Evolutionary conservation across 2,888 invertebrate species (phyloP), one percentile per base, ranked within the genome.

Genomic region (Neocrepidodera transversa): DNA sequence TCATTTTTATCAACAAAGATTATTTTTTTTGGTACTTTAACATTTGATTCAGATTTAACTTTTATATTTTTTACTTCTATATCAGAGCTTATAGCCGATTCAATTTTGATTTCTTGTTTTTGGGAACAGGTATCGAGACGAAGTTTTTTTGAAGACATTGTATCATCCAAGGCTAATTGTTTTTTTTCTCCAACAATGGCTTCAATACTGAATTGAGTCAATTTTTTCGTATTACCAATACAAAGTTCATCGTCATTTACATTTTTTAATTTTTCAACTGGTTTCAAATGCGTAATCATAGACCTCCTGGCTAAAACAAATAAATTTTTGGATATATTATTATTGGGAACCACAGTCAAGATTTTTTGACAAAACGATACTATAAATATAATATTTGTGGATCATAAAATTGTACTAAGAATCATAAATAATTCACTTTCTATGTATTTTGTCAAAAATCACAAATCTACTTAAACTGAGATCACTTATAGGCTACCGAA

Each of bases 271-370:
- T 64, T 55, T 67, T 71, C 60, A 67, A 51, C 47, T 60, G 35
- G 35, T 52, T 48, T 60, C 54, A 54, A 71, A 74, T 79, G 77
- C 79, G 81, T 79, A 83, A 84, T 81, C 80, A 82, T 81, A 81
- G 83, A 81, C 83, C 83, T 84, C 83, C 84, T 84, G 81, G 83
- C 84, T 84, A 82, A 78, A 84, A 84, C 83, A 84, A 84, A 83
- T 70, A 73, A 71, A 16, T 26, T 40, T 16, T 17, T 38, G 6
- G 11, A 50, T 20, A 20, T 5, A 35, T 20, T 32, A 32, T 10
- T 11, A 32, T 11, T 3, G 6, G 32, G 8, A 28, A 28, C 10
- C 10, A n/a, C n/a, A n/a, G n/a, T 10, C 6, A 23, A 23, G 23
- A 23, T 23, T 4, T 23, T 23, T 23, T 23, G 23, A 23, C 23